Evolutionary conservation across 2,113 vertebrate genomes (phyloP).

Genomic region (Nesogale talazaci): DNA sequence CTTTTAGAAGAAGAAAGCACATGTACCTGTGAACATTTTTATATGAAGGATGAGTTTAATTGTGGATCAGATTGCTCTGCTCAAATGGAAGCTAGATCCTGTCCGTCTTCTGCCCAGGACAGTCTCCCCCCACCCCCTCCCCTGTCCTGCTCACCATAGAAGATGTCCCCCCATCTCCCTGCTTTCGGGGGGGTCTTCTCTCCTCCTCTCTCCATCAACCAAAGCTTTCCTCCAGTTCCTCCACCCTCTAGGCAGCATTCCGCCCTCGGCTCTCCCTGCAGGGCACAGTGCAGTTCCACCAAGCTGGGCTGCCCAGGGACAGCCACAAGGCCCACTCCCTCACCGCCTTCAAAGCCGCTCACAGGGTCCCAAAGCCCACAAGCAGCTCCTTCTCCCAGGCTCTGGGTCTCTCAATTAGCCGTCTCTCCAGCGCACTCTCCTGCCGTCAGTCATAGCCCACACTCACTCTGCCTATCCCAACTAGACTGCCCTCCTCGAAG

Average conservation of each 20-base stretch:
- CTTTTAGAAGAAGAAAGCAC: background rate
- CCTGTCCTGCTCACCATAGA: too few relatives aligned
- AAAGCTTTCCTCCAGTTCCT: background rate
- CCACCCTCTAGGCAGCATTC: rapidly evolving
- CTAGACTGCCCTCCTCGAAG: background rate
- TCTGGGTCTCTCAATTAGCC: background rate
- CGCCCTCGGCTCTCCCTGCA: background rate
- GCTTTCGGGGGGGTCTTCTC: background rate
- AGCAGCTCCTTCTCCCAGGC: rapidly evolving
- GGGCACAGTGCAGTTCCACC: background rate
- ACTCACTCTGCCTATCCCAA: background rate
- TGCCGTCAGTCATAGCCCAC: background rate
- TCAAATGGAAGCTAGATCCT: background rate
- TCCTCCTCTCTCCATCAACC: too few relatives aligned
- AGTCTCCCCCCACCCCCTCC: rapidly evolving
- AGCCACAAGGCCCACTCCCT: background rate
- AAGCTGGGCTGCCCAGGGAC: background rate
- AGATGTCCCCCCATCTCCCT: background rate
- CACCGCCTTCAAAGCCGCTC: background rate
- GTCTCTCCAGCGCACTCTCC: background rate
- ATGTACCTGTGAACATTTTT: background rate
- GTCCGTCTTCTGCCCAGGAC: background rate
- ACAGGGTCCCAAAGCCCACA: background rate
- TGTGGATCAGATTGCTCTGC: background rate
- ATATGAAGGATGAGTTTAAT: background rate